Percentiles rank a stretch among this genome's conserved stretches.
These are phyloP conservation scores for Petrolisthes manimaculis DNA, from an alignment of 2,888 invertebrate species.

Conservation along the genomic window DNA sequence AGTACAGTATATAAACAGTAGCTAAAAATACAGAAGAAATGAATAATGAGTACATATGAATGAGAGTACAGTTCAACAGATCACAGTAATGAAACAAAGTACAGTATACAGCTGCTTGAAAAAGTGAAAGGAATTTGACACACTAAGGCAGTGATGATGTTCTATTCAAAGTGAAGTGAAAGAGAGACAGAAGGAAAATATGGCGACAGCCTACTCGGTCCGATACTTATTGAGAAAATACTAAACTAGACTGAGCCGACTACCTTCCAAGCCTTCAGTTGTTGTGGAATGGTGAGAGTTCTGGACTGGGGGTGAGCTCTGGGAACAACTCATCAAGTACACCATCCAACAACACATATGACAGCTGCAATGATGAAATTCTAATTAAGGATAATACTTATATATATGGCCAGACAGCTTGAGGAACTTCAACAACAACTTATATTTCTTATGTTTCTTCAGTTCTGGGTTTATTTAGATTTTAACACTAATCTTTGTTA, in stretches of 20 bases:
- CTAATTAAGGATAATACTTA: no score
- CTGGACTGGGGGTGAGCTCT: conserved; percentile 70
- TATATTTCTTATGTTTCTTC: not conserved
- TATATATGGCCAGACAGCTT: no score
- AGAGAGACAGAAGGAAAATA: not conserved
- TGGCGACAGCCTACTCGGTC: not conserved
- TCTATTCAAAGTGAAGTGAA: not conserved
- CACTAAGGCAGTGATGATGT: not conserved
- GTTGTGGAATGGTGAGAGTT: conserved; percentile 48
- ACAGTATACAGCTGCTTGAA: not conserved
- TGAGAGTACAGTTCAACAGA: no score
- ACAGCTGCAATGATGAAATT: conserved; percentile 27
- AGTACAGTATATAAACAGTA: no score
- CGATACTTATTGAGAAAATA: conserved; percentile 15
- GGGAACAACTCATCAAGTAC: conserved; percentile 83
- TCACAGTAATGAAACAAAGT: no score
- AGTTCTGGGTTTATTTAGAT: not conserved
- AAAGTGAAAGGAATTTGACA: not conserved
- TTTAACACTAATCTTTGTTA: no score
- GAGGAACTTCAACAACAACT: no score
- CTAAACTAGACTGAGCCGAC: not conserved
- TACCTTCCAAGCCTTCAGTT: conserved; percentile 14
- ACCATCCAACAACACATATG: conserved; percentile 77
- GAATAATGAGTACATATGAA: no score
- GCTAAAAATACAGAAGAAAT: no score